Percentiles rank a stretch among this genome's conserved stretches.
Conservation (phyloP, 2,113 vertebrate genomes). For the Python bivittatus region DNA sequence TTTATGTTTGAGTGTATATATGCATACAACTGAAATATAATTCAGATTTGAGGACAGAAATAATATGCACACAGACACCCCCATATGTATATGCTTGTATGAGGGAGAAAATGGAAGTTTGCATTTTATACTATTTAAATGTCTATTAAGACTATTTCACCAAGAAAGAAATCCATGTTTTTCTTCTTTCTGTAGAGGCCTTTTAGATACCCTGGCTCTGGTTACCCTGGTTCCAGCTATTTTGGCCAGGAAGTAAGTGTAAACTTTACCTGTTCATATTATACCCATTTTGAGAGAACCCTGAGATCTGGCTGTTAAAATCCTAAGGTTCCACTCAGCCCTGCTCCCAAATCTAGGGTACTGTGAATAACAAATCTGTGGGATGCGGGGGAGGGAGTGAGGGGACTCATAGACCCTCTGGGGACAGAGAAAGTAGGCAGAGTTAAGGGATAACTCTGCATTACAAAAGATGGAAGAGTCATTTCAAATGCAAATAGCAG, state of each 20-base stretch:
- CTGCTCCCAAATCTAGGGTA: neutral
- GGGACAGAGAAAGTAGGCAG: neutral
- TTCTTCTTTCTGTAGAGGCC: neutral
- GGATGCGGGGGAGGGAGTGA: neutral
- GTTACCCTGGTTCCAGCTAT: no score
- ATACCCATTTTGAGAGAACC: neutral
- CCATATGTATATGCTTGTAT: neutral
- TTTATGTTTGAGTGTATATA: neutral
- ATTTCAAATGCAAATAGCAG: neutral
- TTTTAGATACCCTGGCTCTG: no score
- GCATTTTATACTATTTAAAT: neutral
- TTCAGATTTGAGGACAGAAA: neutral
- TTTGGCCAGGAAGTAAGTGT: neutral
- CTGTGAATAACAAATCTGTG: neutral
- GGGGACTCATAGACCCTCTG: neutral
- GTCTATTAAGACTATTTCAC: neutral
- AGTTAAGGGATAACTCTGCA: neutral
- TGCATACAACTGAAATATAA: neutral
- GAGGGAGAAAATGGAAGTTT: neutral
- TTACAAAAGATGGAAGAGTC: neutral
- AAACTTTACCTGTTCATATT: neutral
- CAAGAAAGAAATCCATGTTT: neutral
- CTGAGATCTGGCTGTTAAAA: neutral
- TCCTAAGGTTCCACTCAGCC: neutral
- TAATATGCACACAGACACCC: neutral